A percentile compares a stretch with the other conserved stretches of the same genome.
phyloP scores from a whole-genome alignment of 1,140 invertebrate species.

The Venturia canescens region DNA sequence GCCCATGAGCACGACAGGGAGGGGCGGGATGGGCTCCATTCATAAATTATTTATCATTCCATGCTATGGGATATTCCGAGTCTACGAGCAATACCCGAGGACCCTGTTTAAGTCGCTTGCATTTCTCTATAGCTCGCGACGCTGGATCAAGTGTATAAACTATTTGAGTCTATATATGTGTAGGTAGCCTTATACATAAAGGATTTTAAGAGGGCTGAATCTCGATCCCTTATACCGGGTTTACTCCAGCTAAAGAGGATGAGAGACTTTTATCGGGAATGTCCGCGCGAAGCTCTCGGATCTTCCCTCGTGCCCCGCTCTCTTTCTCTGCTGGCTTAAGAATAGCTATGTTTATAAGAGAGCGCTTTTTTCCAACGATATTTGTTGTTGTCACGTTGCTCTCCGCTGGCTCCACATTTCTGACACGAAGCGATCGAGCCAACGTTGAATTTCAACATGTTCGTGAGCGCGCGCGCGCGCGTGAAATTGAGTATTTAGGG shows the following conservation, averaged over 20 bases:
- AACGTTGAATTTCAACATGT: not conserved
- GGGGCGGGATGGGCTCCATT: slow-evolving; percentile 54
- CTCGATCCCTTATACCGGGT: slow-evolving; percentile 9
- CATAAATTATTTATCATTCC: slow-evolving; percentile 68
- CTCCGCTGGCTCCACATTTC: not conserved
- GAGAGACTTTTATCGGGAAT: slow-evolving; percentile 21
- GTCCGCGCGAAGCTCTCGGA: slow-evolving; percentile 2
- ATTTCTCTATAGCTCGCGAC: not conserved
- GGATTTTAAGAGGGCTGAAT: slow-evolving; percentile 14
- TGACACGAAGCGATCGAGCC: not conserved
- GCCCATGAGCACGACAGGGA: slow-evolving; percentile 61
- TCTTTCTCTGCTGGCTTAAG: not conserved
- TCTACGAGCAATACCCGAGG: not conserved
- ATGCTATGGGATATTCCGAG: not conserved
- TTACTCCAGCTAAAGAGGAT: slow-evolving; percentile 3
- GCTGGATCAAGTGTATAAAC: not conserved
- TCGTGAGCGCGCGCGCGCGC: too few species aligned
- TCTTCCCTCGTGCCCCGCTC: not conserved
- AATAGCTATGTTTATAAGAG: not conserved
- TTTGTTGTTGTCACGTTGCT: not conserved
- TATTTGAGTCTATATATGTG: not conserved
- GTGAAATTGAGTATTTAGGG: too few species aligned
- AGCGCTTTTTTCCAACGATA: not conserved
- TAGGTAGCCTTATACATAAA: not conserved
- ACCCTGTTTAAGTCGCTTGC: slow-evolving; percentile 42